These are phyloP conservation scores for Pseudorhombus dupliciocellatus DNA, from an alignment of 2,113 vertebrate species.

Conservation along the genomic window DNA sequence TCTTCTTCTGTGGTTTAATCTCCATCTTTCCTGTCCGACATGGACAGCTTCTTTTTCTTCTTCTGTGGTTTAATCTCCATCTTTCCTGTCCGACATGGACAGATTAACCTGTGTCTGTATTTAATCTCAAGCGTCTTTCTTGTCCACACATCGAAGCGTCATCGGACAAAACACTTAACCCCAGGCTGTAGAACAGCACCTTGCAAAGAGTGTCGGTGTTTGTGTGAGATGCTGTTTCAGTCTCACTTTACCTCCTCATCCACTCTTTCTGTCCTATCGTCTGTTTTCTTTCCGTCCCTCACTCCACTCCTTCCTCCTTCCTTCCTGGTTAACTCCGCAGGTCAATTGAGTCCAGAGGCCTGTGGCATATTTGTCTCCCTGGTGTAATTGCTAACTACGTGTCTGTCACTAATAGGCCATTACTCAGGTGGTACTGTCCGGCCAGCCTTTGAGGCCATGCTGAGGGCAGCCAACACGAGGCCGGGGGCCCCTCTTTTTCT, in stretches of 20 bases:
- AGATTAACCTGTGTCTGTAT: not conserved
- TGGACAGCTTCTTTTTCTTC: not conserved
- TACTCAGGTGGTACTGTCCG: conserved; percentile 42
- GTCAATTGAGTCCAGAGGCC: conserved; percentile 59
- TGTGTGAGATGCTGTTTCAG: not conserved
- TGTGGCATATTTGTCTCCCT: conserved; percentile 62
- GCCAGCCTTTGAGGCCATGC: conserved; percentile 36
- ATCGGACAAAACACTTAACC: not conserved
- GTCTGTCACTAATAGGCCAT: conserved; percentile 65
- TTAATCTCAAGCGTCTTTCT: not conserved
- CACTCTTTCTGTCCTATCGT: conserved; percentile 2
- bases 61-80: not conserved
- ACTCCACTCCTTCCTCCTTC: conserved; percentile 33
- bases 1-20: not conserved
- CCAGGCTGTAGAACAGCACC: no score
- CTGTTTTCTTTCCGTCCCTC: conserved; percentile 52
- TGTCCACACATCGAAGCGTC: not conserved
- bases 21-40: not conserved
- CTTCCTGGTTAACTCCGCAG: conserved; percentile 59
- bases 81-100: not conserved
- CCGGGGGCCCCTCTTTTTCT: not conserved
- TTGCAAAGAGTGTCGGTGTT: not conserved
- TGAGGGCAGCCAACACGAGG: conserved; percentile 30
- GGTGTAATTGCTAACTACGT: conserved; percentile 65
- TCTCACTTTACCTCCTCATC: not conserved